Base-by-base conservation (phyloP, 2,113 vertebrate species). In the Dicaeum eximium region DNA sequence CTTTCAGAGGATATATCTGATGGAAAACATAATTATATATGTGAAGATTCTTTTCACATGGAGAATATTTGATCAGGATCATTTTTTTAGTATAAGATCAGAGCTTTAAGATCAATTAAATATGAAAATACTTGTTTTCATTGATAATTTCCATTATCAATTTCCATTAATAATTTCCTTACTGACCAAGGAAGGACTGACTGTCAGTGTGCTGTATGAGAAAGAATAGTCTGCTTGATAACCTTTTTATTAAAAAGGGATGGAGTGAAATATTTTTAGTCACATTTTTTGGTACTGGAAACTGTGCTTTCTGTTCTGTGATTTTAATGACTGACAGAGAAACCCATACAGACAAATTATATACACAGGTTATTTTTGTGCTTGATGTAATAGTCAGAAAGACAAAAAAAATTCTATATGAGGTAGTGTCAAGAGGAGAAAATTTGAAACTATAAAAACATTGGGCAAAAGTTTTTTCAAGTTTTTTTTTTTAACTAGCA, bases 381-480 rank as follows among this genome's bases (percentile, higher is more conserved):
- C 47, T 77, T 74, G 61, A 71, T 38, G 15, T 35, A 89, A 62
- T 5, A 73, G 28, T 31, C 22, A 73, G 47, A 86, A 84, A 86
- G 42, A 61, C 10, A 84, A 83, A 86, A 92, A 92, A 45, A 47
- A 30, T 13, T 27, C 30, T 75, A 40, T 24, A 75, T 9, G 47
- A 79, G 33, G 33, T 42, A 69, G 42, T 62, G 11, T 86, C 64
- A 80, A 35, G 72, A 86, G 57, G 21, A 93, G 38, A 88, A 94
- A 92, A 90, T 58, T 35, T 71, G 67, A 93, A 80, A 53, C 56
- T 93, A 47, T 35, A 70, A 77, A 93, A 95, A 83, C 28, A 80
- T 33, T 70, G 13, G 30, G 64, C 3, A 80, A 77, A 78, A 66
- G 58, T 33, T 78, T 77, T 86, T 10, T 18, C 31, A 28, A 1